phyloP scores from a whole-genome alignment of 2,113 vertebrate genomes.

The Haliaeetus leucogaster region DNA sequence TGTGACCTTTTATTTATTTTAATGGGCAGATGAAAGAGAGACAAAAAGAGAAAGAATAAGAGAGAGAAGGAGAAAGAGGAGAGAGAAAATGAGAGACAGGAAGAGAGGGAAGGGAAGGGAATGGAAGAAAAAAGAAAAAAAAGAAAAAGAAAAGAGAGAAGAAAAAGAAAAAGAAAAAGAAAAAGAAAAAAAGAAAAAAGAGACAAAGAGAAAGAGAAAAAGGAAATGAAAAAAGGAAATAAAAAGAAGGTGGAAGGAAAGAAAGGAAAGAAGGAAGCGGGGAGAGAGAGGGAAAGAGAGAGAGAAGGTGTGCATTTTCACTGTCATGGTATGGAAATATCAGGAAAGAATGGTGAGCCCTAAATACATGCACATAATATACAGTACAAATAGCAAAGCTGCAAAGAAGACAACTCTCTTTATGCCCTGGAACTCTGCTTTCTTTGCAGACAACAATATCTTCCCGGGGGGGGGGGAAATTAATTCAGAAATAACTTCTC shows the following conservation, averaged over 20 bases:
- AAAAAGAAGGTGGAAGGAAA: background rate
- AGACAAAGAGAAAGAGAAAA: rapidly evolving
- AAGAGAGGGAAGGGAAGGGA: background rate
- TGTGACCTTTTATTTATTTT: background rate
- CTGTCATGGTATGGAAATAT: background rate
- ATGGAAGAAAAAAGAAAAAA: background rate
- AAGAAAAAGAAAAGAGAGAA: rapidly evolving
- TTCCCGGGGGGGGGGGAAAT: background rate
- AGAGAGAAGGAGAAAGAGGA: background rate
- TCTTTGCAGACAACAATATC: background rate
- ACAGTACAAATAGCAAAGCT: background rate
- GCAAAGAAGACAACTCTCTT: background rate
- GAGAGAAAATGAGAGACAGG: background rate
- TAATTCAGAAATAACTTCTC: background rate
- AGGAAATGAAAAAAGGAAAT: too few relatives aligned
- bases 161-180: rapidly evolving
- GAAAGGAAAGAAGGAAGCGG: too few relatives aligned
- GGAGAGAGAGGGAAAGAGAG: rapidly evolving
- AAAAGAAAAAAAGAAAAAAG: too few relatives aligned
- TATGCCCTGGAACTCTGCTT: background rate
- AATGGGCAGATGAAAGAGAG: background rate
- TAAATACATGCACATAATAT: background rate
- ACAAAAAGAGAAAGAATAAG: background rate
- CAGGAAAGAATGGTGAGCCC: background rate
- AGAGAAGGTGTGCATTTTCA: background rate